phyloP scores from a whole-genome alignment of 2,888 invertebrate species.

The Lochmaea capreae region DNA sequence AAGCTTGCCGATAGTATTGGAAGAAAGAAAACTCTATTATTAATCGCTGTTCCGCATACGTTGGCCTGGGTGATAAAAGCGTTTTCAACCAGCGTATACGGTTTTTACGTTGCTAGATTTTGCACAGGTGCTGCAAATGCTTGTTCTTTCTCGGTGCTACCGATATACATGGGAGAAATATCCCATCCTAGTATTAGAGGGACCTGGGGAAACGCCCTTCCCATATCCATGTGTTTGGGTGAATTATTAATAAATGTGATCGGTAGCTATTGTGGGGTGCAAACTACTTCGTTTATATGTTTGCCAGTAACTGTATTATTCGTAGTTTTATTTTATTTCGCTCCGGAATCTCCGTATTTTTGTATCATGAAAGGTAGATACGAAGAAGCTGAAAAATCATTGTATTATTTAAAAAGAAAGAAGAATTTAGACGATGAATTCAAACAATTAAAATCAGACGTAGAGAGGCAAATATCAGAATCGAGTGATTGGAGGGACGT shows the following conservation, averaged over 20 bases:
- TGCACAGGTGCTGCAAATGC: conserved; percentile 54
- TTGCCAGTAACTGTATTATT: conserved; percentile 70
- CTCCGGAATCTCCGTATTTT: conserved; percentile 70
- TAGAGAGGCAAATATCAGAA: conserved; percentile 58
- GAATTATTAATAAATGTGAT: conserved; percentile 64
- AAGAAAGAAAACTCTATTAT: conserved; percentile 53
- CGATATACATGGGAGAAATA: conserved; percentile 57
- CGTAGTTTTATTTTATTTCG: conserved; percentile 68
- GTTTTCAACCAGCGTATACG: conserved; percentile 50
- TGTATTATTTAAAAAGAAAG: conserved; percentile 51
- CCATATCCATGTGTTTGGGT: conserved; percentile 53
- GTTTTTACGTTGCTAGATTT: conserved; percentile 56
- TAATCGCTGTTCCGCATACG: conserved; percentile 53
- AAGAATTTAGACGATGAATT: conserved; percentile 54
- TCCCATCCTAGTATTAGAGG: conserved; percentile 56
- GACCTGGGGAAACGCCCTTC: conserved; percentile 55
- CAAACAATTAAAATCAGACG: conserved; percentile 50
- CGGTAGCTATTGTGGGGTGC: conserved; percentile 69
- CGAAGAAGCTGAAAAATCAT: conserved; percentile 51
- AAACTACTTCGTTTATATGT: conserved; percentile 69
- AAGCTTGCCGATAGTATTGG: conserved; percentile 54
- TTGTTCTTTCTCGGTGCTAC: conserved; percentile 52
- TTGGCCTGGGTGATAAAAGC: conserved; percentile 51
- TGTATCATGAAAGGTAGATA: conserved; percentile 51
- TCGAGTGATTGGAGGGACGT: conserved; percentile 57